These are phyloP conservation scores for Bellardia bayeri DNA, from an alignment of 2,888 invertebrate species.

Conservation along the genomic window DNA sequence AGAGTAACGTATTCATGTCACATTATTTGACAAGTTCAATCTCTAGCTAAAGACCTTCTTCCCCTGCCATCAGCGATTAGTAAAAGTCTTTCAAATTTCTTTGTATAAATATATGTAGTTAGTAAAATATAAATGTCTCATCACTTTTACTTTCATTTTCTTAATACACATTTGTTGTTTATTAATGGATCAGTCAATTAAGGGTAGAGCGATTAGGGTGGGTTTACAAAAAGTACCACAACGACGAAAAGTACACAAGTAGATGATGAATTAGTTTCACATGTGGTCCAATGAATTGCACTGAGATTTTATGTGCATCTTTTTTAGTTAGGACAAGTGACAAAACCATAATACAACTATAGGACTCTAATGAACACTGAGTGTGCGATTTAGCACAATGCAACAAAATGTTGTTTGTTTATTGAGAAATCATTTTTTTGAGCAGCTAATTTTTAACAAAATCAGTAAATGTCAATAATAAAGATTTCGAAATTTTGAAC, in stretches of 20 bases:
- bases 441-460: too few relatives aligned
- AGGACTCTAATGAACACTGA: too few relatives aligned
- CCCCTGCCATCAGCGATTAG: not conserved
- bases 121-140: slow-evolving; percentile 46
- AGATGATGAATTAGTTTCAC: not conserved
- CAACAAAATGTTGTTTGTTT: too few relatives aligned
- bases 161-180: not conserved
- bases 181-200: not conserved
- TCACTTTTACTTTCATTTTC: slow-evolving; percentile 50
- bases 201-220: not conserved
- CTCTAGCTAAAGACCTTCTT: slow-evolving; percentile 35
- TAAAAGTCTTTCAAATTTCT: slow-evolving; percentile 25
- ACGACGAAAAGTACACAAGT: too few relatives aligned
- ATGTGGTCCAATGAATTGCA: not conserved
- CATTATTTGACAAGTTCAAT: slow-evolving; percentile 66
- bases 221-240: not conserved
- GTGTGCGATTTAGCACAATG: too few relatives aligned
- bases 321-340: too few relatives aligned
- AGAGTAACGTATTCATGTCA: slow-evolving; percentile 62
- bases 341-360: too few relatives aligned
- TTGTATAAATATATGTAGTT: not conserved
- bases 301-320: too few relatives aligned
- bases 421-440: too few relatives aligned
- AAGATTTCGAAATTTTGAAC: too few relatives aligned
- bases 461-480: too few relatives aligned